Evolutionary conservation across 2,113 vertebrate species (phyloP), one percentile per base, ranked within the genome.

Genomic region (Gulo gulo): DNA sequence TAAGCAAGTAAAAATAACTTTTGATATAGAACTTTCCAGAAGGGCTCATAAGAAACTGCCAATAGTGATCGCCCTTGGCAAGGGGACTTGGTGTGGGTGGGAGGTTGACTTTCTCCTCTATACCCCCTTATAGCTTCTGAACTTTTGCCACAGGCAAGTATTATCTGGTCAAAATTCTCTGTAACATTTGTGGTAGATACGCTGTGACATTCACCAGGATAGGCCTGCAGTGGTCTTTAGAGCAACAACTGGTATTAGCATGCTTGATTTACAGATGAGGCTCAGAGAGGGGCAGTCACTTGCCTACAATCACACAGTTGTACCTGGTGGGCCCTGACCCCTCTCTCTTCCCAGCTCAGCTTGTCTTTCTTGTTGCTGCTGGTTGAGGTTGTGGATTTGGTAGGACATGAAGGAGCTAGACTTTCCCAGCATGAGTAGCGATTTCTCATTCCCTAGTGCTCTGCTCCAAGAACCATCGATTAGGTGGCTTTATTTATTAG

Each of bases 401-500:
- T 88, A 80, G 47, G 18, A 34, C 74, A 65, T 29, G 57, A 67
- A 91, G 82, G 69, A 94, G 65, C 76, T 52, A 24, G 67, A 10
- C 45, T 92, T 94, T 67, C 47, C 91, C 1, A 12, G 65, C 78
- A 8, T 0, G 4, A 78, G 92, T 24, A 74, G 86, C 10, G 36
- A 59, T 91, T 88, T 96, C 96, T 94, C 42, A 45, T 65, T 95
- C 86, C 57, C 92, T 29, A 23, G 63, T 85, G 86, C 59, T 93
- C 93, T 95, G 86, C 86, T 71, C 96, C 90, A 16, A 67, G 95
- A 84, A 65, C 59, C 79, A 86, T 92, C 16, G 50, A 89, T 91
- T 63, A n/a, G 92, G 42, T 1, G 0, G 73, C 83, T 95, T 92
- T 86, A 57, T 96, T 96, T 96, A 91, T 96, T 97, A 88, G 78